Conservation (phyloP, 1,140 invertebrate species). For the Rhizoglyphus robini region DNA sequence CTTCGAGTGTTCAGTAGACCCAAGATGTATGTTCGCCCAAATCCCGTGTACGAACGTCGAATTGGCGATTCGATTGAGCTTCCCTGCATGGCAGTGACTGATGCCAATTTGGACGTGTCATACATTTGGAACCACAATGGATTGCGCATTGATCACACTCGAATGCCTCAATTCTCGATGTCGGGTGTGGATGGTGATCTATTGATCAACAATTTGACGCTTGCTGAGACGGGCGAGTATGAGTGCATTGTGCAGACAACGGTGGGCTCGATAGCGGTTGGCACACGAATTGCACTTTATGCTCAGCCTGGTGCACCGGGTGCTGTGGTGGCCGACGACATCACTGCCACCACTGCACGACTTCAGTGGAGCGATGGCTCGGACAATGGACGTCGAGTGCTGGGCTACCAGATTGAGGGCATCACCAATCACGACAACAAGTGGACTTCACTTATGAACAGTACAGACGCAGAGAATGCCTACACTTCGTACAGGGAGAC, state of each 20-base stretch:
- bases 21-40: slow-evolving; percentile 50
- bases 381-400: slow-evolving; percentile 59
- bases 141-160: slow-evolving; percentile 45
- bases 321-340: slow-evolving; percentile 46
- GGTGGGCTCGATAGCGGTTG: slow-evolving; percentile 59
- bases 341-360: slow-evolving; percentile 55
- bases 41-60: slow-evolving; percentile 46
- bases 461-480: slow-evolving; percentile 59
- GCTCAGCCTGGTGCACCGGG: slow-evolving; percentile 36
- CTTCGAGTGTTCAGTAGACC: slow-evolving; percentile 46
- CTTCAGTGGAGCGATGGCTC: slow-evolving; percentile 81
- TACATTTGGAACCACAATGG: slow-evolving; percentile 83
- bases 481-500: slow-evolving; percentile 45
- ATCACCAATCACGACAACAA: slow-evolving; percentile 52
- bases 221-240: slow-evolving; percentile 71
- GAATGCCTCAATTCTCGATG: slow-evolving; percentile 11
- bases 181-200: slow-evolving; percentile 40
- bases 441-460: too few relatives aligned
- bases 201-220: slow-evolving; percentile 62
- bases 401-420: slow-evolving; percentile 59
- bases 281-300: slow-evolving; percentile 50
- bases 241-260: slow-evolving; percentile 75
- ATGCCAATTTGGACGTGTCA: slow-evolving; percentile 66
- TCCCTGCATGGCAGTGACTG: slow-evolving; percentile 61
- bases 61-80: slow-evolving; percentile 56